A percentile compares a stretch with the other conserved stretches of the same genome.
phyloP scores from a whole-genome alignment of 2,113 vertebrate species.

The Nyctereutes procyonoides region DNA sequence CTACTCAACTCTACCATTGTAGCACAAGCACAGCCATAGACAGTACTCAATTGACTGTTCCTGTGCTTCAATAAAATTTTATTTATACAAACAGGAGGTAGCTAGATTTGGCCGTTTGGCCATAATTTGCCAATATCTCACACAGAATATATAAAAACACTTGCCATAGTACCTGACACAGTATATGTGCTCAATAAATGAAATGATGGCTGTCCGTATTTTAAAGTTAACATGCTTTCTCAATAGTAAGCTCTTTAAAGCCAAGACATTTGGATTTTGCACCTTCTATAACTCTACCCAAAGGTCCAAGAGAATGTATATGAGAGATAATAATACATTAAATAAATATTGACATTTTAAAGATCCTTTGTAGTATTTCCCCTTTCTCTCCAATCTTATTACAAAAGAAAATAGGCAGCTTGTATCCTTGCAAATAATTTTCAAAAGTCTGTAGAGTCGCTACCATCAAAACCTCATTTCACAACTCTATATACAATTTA shows the following conservation, averaged over 20 bases:
- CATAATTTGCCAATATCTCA: neutral
- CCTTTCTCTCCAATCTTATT: neutral
- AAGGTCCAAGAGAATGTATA: neutral
- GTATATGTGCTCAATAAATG: neutral
- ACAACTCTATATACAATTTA: neutral
- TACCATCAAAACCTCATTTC: neutral
- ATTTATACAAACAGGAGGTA: neutral
- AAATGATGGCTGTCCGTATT: neutral
- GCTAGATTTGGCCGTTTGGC: neutral
- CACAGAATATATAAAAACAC: neutral
- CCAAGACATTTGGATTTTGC: slow-evolving; percentile 10
- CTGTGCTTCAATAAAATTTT: slow-evolving; percentile 34
- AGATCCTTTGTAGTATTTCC: neutral
- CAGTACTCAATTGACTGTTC: neutral
- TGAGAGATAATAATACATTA: neutral
- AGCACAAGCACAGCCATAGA: neutral
- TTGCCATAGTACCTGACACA: neutral
- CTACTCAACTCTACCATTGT: neutral
- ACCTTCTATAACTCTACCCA: neutral
- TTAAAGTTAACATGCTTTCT: slow-evolving; percentile 33
- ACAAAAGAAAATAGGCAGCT: neutral
- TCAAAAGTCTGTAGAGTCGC: slow-evolving; percentile 3
- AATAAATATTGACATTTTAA: slow-evolving; percentile 18
- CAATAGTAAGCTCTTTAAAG: slow-evolving; percentile 4
- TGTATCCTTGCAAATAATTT: slow-evolving; percentile 38